Evolutionary conservation across 2,888 invertebrate species (phyloP).

Genomic region (Cecidostiba fungosa): DNA sequence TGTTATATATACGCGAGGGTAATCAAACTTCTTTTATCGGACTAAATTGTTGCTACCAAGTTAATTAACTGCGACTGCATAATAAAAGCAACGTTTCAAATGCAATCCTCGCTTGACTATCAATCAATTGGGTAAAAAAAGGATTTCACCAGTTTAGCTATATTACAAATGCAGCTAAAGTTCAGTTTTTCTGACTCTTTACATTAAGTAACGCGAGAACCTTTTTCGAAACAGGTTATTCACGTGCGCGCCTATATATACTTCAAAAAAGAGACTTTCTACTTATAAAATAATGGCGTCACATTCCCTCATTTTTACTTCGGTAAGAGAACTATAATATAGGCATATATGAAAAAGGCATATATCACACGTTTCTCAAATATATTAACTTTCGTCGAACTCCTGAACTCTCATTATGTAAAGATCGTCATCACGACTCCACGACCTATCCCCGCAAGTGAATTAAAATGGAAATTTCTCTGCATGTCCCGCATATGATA

Average conservation of each 20-base stretch:
- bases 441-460: background rate
- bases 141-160: background rate
- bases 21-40: background rate
- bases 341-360: background rate
- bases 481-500: background rate
- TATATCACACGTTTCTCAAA: background rate
- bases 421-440: background rate
- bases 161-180: background rate
- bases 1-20: background rate
- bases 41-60: background rate
- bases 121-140: background rate
- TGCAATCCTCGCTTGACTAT: background rate
- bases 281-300: constrained; percentile 3
- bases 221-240: constrained; percentile 2
- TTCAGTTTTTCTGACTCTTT: background rate
- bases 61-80: background rate
- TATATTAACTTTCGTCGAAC: background rate
- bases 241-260: background rate
- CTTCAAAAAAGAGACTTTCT: constrained; percentile 14
- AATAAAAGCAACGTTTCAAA: background rate
- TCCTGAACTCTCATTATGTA: background rate
- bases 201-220: background rate
- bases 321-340: background rate
- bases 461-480: constrained; percentile 9
- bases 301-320: background rate